Percentiles rank a stretch among this genome's conserved stretches.
Evolutionary conservation across 2,113 vertebrate species (phyloP).

Genomic region (Dasyurus viverrinus): DNA sequence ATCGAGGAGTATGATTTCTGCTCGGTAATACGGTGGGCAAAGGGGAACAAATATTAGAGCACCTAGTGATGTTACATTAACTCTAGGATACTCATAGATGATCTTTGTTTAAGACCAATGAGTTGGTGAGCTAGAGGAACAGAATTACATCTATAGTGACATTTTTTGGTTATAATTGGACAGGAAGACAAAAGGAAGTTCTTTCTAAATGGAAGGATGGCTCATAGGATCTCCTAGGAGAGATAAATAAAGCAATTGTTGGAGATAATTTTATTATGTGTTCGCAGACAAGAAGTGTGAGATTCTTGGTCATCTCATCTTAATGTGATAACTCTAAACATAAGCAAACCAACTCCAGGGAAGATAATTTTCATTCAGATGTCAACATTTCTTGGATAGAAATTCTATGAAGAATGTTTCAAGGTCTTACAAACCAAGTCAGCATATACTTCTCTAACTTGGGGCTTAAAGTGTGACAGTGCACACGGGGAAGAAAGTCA

Average conservation of each 20-base stretch:
- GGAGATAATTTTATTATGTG: neutral
- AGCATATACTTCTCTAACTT: neutral
- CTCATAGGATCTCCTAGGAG: neutral
- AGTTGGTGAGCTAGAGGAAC: neutral
- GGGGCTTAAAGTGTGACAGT: neutral
- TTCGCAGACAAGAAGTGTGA: neutral
- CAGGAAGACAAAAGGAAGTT: neutral
- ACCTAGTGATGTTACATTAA: neutral
- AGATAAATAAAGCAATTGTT: neutral
- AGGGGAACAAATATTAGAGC: neutral
- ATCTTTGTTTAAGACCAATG: neutral
- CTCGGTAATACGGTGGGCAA: neutral
- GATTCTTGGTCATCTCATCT: neutral
- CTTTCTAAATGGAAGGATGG: neutral
- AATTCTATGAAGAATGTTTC: neutral
- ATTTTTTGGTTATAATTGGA: neutral
- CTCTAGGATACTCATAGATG: neutral
- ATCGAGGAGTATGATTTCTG: neutral
- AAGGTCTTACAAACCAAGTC: neutral
- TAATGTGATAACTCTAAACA: neutral
- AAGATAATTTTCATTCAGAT: neutral
- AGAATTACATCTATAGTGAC: neutral
- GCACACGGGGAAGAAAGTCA: neutral
- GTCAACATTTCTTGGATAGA: neutral
- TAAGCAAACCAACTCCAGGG: neutral